Conservation (phyloP, 1,140 invertebrate genomes). For the Pseudobourletiella spinata region DNA sequence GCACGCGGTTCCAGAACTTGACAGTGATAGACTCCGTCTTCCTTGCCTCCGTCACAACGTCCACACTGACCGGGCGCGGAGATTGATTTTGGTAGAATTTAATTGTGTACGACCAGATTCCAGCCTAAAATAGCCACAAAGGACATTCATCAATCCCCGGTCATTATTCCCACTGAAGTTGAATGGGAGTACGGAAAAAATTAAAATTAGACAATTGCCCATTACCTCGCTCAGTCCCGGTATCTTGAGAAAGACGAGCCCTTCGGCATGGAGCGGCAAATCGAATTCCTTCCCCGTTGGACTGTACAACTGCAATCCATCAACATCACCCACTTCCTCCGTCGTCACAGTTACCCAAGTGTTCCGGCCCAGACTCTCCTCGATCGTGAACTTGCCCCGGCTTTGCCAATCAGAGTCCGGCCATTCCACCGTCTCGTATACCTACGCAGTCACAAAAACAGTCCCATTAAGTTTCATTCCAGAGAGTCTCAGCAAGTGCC, state of each 20-base stretch:
- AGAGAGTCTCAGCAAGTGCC: too few relatives aligned
- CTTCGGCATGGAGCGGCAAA: conserved; percentile 35
- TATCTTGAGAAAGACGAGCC: conserved; percentile 27
- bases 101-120: conserved; percentile 36
- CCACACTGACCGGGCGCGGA: conserved; percentile 30
- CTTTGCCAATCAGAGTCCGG: conserved; percentile 28
- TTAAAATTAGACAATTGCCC: not conserved
- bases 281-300: conserved; percentile 37
- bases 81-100: conserved; percentile 36
- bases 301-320: conserved; percentile 37
- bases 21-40: conserved; percentile 33
- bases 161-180: not conserved
- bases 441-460: too few relatives aligned
- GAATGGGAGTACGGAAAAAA: not conserved
- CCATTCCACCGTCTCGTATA: conserved; percentile 33
- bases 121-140: conserved; percentile 20
- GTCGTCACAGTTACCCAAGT: conserved; percentile 37
- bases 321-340: conserved; percentile 36
- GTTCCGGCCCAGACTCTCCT: conserved; percentile 35
- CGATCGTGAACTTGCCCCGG: conserved; percentile 35
- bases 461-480: too few relatives aligned
- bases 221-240: conserved; percentile 32
- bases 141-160: not conserved
- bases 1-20: conserved; percentile 32
- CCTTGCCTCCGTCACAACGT: conserved; percentile 35